These are phyloP conservation scores for Tychaedon coryphoeus DNA, from an alignment of 2,113 vertebrate species.

Conservation along the genomic window DNA sequence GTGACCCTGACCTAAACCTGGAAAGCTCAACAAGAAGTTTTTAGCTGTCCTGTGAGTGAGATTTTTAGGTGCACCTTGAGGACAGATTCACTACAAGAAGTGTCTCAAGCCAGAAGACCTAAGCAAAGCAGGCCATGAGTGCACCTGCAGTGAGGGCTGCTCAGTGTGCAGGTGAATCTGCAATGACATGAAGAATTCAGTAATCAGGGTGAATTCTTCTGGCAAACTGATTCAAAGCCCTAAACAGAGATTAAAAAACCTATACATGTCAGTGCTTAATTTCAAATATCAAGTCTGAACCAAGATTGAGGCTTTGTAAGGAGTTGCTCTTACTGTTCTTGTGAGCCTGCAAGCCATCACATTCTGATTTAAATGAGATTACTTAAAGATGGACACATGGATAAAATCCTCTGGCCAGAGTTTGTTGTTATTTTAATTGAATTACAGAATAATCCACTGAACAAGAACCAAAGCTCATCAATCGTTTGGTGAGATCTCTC, in stretches of 20 bases:
- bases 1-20: not conserved
- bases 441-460: constrained; percentile 20
- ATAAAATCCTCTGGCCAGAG: not conserved
- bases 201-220: not conserved
- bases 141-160: not conserved
- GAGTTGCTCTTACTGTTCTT: not conserved
- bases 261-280: not conserved
- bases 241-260: not conserved
- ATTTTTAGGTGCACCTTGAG: not conserved
- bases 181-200: not conserved
- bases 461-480: not conserved
- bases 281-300: not conserved
- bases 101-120: not conserved
- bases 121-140: not conserved
- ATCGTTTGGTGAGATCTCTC: not conserved
- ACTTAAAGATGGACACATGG: not conserved
- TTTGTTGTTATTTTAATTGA: not conserved
- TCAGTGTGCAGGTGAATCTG: not conserved
- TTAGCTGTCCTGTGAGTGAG: not conserved
- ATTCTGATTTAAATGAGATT: constrained; percentile 11
- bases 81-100: not conserved
- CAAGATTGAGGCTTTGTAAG: not conserved
- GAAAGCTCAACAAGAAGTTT: not conserved
- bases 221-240: not conserved
- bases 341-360: not conserved